Base-by-base conservation (phyloP, 2,797 vertebrate species). In the Eurystomus glaucurus region DNA sequence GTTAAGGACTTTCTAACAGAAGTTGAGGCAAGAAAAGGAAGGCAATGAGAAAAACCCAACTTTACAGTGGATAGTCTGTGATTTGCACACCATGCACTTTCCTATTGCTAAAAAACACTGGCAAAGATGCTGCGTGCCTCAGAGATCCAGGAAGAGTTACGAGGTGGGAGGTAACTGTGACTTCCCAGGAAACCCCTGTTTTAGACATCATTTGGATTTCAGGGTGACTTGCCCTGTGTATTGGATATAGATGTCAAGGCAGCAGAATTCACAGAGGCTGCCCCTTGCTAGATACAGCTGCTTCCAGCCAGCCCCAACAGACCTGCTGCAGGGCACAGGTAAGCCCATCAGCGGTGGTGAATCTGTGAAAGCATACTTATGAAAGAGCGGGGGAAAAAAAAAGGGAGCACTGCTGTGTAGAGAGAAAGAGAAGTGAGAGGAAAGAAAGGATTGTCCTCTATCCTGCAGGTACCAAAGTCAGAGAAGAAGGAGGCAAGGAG, bases 401-500 rank as follows among this genome's bases (percentile, higher is more conserved):
- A 29, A 37, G 19, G 23, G 3, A 41, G 25, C 10, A 54, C 15
- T 71, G n/a, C 22, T 51, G n/a, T 64, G 35, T 22, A 51, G 64
- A 39, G 25, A 21, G 50, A 81, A 19, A 21, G 48, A 62, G 28
- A 51, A n/a, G 14, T 0, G 11, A 83, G 8, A 11, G n/a, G 9
- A 39, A 39, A 31, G 22, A 37, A 41, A 58, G 35, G 33, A 41
- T 0, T 31, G 19, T 33, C 21, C 68, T 69, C 41, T 41, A 41
- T 41, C 41, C 41, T 11, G 14, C 23, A 4, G 23, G 8, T 13
- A 16, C 22, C 3, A 3, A 22, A 74, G 28, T 41, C 0, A 0
- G 29, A 50, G 26, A 37, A 46, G 31, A n/a, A 57, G 7, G 19
- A 37, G 58, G 35, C 8, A 14, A 48, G n/a, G 41, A 37, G 14